Evolutionary conservation across 1,140 invertebrate species (phyloP).

Genomic region (Halictus rubicundus): DNA sequence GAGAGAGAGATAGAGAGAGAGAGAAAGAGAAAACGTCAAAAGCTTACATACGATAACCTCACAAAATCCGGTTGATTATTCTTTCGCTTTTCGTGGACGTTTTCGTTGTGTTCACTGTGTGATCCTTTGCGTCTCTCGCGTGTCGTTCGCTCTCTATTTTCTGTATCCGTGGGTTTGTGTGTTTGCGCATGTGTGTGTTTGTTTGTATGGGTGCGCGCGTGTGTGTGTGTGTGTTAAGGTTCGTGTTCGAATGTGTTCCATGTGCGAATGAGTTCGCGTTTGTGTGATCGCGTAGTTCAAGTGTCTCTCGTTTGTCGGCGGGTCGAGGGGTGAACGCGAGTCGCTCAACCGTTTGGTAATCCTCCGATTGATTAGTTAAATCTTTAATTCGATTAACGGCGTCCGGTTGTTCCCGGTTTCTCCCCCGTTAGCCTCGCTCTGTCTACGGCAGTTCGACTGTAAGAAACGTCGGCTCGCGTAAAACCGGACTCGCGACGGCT

Average conservation of each 20-base stretch:
- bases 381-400: not conserved
- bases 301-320: not conserved
- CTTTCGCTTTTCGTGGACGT: constrained; percentile 26
- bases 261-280: too few species aligned
- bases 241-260: too few species aligned
- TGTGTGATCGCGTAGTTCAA: too few species aligned
- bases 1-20: too few species aligned
- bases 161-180: not conserved
- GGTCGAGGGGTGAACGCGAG: not conserved
- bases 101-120: constrained; percentile 42
- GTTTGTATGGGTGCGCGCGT: not conserved
- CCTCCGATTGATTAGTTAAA: not conserved
- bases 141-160: constrained; percentile 30
- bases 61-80: constrained; percentile 51
- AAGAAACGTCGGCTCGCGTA: not conserved
- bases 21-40: constrained; percentile 37
- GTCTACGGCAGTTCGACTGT: not conserved
- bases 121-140: constrained; percentile 33
- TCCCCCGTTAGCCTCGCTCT: not conserved
- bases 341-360: not conserved
- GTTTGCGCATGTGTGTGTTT: not conserved
- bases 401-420: not conserved
- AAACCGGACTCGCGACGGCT: too few species aligned
- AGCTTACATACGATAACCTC: constrained; percentile 55
- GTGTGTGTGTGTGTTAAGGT: not conserved